Evolutionary conservation across 2,888 invertebrate genomes (phyloP), one percentile per base, ranked within the genome.

Genomic region (Troilus luridus): DNA sequence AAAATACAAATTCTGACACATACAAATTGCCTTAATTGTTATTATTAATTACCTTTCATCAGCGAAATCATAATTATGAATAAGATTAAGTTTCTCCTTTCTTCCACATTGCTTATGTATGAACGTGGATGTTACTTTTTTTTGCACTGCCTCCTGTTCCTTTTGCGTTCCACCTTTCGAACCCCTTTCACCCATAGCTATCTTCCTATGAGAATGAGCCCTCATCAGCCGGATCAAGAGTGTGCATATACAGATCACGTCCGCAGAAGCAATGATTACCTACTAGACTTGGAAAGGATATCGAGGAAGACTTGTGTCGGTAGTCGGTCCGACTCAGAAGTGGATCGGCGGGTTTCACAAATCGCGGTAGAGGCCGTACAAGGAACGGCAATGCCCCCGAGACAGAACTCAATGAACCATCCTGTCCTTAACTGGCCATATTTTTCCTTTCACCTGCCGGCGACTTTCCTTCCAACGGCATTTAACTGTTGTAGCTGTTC

Each of bases 371-470:
- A 11, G n/a, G 12, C 85, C 85, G 56, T 56, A 85, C 56, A 58
- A 6, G 85, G 54, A 21, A 6, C 56, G 56, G 56, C n/a, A 19
- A 85, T 58, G 11, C 1, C 12, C 5, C 85, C n/a, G n/a, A n/a
- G 2, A 12, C 7, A 85, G 56, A 8, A 5, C 85, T 85, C 85
- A 85, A 85, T 85, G 85, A 56, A 85, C 56, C n/a, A 56, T 85
- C 85, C 56, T 14, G 21, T 85, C 85, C 85, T 85, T 85, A 58
- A 58, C 85, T 54, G n/a, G 85, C 56, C 85, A 54, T 85, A 21
- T 85, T 54, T 85, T 85, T 58, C 85, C 85, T 85, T 85, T 85
- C 85, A 85, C 85, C 56, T 85, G 27, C 41, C 72, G 41, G 41
- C 72, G 56, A 85, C 85, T 85, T 85, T 85, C 56, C 85, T 85